Conservation (phyloP, 2,888 invertebrate species). For the Dromius quadrimaculatus region DNA sequence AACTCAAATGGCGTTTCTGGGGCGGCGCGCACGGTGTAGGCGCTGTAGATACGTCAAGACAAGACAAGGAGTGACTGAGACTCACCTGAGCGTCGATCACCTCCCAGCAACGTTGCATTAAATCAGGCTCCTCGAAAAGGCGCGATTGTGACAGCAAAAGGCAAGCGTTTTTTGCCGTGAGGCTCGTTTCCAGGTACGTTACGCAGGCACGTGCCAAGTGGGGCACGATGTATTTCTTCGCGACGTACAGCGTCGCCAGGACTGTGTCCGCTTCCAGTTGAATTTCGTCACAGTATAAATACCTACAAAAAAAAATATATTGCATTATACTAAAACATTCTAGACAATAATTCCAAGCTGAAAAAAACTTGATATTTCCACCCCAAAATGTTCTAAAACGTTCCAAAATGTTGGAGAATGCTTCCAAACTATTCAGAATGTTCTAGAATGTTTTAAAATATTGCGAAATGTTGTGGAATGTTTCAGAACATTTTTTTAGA, state of each 20-base stretch:
- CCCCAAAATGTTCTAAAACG: no score
- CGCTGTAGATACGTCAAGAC: constrained; percentile 60
- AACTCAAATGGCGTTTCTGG: constrained; percentile 62
- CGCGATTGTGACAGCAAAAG: constrained; percentile 94
- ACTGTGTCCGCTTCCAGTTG: constrained; percentile 95
- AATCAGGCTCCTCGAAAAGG: constrained; percentile 95
- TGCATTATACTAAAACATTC: neutral
- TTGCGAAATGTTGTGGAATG: no score
- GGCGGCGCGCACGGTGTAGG: constrained; percentile 53
- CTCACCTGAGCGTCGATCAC: constrained; percentile 97
- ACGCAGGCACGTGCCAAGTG: constrained; percentile 95
- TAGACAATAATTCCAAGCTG: no score
- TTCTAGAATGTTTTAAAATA: no score
- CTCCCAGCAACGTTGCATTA: constrained; percentile 97
- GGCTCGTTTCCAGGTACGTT: constrained; percentile 93
- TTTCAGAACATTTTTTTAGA: no score
- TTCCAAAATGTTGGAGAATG: no score
- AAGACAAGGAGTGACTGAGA: constrained; percentile 65
- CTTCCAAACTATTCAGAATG: no score
- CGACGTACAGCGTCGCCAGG: constrained; percentile 92
- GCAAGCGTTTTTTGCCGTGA: constrained; percentile 97
- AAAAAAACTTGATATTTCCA: no score
- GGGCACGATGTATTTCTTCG: constrained; percentile 97
- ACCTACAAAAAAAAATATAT: constrained; percentile 73
- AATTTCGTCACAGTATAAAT: constrained; percentile 97